Evolutionary conservation across 2,797 vertebrate genomes (phyloP), one percentile per base, ranked within the genome.

Genomic region (Tragelaphus eurycerus): DNA sequence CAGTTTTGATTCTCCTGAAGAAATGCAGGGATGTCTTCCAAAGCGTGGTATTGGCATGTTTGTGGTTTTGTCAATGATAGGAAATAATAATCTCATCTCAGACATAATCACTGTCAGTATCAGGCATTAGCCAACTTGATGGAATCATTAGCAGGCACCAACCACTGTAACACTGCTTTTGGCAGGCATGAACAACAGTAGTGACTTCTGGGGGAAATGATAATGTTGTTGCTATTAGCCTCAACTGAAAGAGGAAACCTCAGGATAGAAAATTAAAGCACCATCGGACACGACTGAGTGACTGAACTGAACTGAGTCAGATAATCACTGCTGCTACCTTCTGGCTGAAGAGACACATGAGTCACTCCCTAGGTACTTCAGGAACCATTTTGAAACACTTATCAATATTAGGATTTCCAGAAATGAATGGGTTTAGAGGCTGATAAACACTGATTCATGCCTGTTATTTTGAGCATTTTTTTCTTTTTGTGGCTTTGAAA

Each of bases 251-350:
- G 43, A 91, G 60, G 48, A 89, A 95, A 94, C 6, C n/a, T 85
- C 43, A 38, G 48, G 43, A 12, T 50, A 81, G 29, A 21, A 5
- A 95, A 85, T 17, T 60, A 92, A 54, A 90, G 8, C 14, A 4
- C 52, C 67, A 55, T n/a, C 48, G 1, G 59, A 60, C 59, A 29
- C 12, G 2, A 60, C 27, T 60, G 27, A 60, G 59, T 60, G 59
- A 60, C 23, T 25, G 23, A 59, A 59, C 57, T 29, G 27, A 60
- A 60, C 27, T 60, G 59, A 29, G 85, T 60, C 86, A 82, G 23
- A 94, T 88, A 87, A 96, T 86, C 25, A n/a, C 21, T 92, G n/a
- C 67, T 97, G 89, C 93, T 62, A 96, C 62, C 50, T 83, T 90
- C 94, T 95, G 92, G 34, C 54, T 60, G 89, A 90, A 96, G 62